phyloP scores from a whole-genome alignment of 37 sponge, comb jelly and placozoan species.

The Cliona cf. orientalis region DNA sequence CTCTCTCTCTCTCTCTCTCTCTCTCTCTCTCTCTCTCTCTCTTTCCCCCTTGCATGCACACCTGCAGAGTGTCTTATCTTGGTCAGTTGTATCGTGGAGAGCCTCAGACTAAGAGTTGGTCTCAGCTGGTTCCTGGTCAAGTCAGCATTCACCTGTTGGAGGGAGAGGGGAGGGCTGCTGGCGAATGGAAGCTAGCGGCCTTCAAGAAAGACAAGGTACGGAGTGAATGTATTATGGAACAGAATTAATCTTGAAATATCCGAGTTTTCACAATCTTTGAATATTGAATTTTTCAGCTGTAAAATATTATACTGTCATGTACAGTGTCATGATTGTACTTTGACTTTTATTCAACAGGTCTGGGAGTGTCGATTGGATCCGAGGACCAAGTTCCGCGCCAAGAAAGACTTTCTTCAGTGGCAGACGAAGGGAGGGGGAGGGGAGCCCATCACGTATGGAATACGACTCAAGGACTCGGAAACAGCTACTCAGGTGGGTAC shows the following conservation, averaged over 20 bases:
- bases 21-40: slow-evolving; percentile 3
- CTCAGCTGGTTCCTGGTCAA: slow-evolving; percentile 9
- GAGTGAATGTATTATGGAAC: slow-evolving; percentile 4
- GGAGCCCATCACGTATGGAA: slow-evolving; percentile 24
- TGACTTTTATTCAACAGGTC: too few species aligned
- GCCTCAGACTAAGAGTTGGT: slow-evolving; percentile 47
- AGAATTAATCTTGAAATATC: neutral
- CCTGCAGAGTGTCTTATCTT: slow-evolving; percentile 42
- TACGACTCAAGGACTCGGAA: slow-evolving; percentile 22
- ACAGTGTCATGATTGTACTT: too few species aligned
- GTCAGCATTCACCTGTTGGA: slow-evolving; percentile 36
- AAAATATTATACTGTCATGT: neutral
- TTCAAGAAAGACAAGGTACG: slow-evolving; percentile 57
- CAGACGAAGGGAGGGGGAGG: slow-evolving; percentile 14
- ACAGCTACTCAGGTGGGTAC: slow-evolving; percentile 53
- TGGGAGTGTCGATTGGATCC: slow-evolving; percentile 31
- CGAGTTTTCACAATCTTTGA: neutral
- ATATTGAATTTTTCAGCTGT: neutral
- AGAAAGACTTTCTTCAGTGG: slow-evolving; percentile 74
- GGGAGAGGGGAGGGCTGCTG: neutral
- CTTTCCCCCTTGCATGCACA: neutral
- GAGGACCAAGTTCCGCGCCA: slow-evolving; percentile 42
- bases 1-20: neutral
- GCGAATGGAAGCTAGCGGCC: slow-evolving; percentile 32
- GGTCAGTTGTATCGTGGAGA: slow-evolving; percentile 55